Evolutionary conservation across 2,888 invertebrate genomes (phyloP).

Genomic region (Thera obeliscata): DNA sequence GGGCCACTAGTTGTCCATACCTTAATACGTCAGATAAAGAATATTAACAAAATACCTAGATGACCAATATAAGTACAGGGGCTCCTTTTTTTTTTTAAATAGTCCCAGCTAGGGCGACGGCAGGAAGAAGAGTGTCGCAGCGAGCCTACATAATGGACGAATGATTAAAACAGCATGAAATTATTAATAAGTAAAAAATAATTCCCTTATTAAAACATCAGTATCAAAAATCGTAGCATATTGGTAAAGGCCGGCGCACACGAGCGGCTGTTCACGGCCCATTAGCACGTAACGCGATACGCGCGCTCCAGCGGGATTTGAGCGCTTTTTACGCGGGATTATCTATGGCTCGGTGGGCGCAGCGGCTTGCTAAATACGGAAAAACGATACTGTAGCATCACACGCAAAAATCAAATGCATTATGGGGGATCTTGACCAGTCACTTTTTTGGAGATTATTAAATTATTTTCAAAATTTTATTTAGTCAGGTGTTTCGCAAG

Average conservation of each 20-base stretch:
- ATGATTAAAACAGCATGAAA: no score
- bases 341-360: constrained; percentile 22
- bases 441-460: constrained; percentile 6
- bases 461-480: no score
- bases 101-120: no score
- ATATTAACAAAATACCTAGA: no score
- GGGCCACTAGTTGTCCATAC: no score
- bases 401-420: constrained; percentile 14
- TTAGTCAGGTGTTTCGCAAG: no score
- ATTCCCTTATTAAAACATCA: constrained; percentile 21
- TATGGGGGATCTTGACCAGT: constrained; percentile 3
- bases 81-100: no score
- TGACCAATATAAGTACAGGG: no score
- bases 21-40: no score
- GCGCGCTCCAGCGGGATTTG: constrained; percentile 38
- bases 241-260: constrained; percentile 42
- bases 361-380: constrained; percentile 11
- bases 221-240: constrained; percentile 27
- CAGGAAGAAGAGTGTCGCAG: no score
- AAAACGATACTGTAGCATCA: constrained; percentile 21
- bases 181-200: not conserved
- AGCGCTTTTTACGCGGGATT: constrained; percentile 37
- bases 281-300: constrained; percentile 49
- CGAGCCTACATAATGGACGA: no score
- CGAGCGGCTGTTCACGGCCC: constrained; percentile 44